These are phyloP conservation scores for Allacma fusca DNA, from an alignment of 2,888 invertebrate species.

Conservation along the genomic window DNA sequence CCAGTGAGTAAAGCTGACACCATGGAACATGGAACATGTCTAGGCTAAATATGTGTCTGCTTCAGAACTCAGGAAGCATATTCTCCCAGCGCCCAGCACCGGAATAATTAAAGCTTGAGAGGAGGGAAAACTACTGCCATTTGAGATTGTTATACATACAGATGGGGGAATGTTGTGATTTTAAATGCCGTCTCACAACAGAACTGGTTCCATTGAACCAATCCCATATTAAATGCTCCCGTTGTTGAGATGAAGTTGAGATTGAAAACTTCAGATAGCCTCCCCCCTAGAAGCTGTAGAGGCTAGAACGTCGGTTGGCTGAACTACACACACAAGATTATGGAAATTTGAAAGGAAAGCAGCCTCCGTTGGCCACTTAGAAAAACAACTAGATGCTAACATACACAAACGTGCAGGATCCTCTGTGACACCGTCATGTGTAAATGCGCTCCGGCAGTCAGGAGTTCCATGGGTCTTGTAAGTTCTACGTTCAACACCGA, in stretches of 20 bases:
- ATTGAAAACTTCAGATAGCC: constrained; percentile 6
- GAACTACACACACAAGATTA: background rate
- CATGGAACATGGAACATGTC: too few relatives aligned
- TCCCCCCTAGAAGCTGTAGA: background rate
- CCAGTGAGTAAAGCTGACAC: too few relatives aligned
- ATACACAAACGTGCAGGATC: too few relatives aligned
- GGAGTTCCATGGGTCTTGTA: too few relatives aligned
- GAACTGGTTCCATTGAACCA: background rate
- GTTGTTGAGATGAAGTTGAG: background rate
- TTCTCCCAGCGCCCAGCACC: background rate
- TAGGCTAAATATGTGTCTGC: too few relatives aligned
- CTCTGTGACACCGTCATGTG: too few relatives aligned
- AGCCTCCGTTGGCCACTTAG: constrained; percentile 3
- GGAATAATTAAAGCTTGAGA: background rate
- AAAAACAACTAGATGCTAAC: background rate
- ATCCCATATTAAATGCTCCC: background rate
- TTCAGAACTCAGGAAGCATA: background rate
- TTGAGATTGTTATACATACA: background rate
- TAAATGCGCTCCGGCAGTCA: too few relatives aligned
- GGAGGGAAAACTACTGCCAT: background rate
- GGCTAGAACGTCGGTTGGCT: background rate
- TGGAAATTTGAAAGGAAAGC: background rate
- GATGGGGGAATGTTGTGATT: background rate
- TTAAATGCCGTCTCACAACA: background rate
- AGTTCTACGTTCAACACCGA: too few relatives aligned